Conservation (phyloP, 1,140 invertebrate species). For the Manduca sexta region DNA sequence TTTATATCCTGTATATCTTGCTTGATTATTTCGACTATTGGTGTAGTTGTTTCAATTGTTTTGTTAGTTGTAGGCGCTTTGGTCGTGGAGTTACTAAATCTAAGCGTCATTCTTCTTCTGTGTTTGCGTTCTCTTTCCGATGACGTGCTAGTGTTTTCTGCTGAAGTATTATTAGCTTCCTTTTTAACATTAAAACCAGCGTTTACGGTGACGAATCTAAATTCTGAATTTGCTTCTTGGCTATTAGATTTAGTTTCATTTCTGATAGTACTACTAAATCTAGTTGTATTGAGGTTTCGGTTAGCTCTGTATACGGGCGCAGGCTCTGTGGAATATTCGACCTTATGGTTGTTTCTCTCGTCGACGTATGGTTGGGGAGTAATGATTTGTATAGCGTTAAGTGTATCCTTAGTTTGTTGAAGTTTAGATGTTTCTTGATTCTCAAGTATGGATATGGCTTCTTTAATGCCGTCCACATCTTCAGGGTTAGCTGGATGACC, state of each 20-base stretch:
- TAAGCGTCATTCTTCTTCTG: conserved; percentile 43
- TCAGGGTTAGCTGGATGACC: conserved; percentile 53
- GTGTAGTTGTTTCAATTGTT: conserved; percentile 20
- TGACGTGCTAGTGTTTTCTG: conserved; percentile 16
- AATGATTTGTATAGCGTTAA: conserved; percentile 34
- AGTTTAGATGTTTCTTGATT: conserved; percentile 43
- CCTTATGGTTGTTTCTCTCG: conserved; percentile 44
- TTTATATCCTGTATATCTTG: conserved; percentile 44
- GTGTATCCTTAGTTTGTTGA: conserved; percentile 9
- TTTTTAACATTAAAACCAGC: conserved; percentile 32
- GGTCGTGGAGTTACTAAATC: conserved; percentile 24
- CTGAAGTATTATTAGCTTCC: conserved; percentile 5
- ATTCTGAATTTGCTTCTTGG: conserved; percentile 27
- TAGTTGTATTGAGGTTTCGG: conserved; percentile 28
- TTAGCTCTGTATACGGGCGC: conserved; percentile 52
- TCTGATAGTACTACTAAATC: conserved; percentile 2
- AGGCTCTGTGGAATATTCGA: conserved; percentile 21
- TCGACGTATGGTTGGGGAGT: conserved; percentile 50
- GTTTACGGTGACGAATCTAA: conserved; percentile 35
- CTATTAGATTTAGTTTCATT: conserved; percentile 3
- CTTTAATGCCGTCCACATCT: conserved; percentile 62
- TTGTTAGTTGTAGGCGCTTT: conserved; percentile 12
- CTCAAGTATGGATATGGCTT: conserved; percentile 66
- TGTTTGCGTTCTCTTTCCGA: conserved; percentile 28
- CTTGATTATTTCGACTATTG: conserved; percentile 36